These are phyloP conservation scores for Sandelia bainsii DNA, from an alignment of 2,797 vertebrate genomes.

Conservation along the genomic window DNA sequence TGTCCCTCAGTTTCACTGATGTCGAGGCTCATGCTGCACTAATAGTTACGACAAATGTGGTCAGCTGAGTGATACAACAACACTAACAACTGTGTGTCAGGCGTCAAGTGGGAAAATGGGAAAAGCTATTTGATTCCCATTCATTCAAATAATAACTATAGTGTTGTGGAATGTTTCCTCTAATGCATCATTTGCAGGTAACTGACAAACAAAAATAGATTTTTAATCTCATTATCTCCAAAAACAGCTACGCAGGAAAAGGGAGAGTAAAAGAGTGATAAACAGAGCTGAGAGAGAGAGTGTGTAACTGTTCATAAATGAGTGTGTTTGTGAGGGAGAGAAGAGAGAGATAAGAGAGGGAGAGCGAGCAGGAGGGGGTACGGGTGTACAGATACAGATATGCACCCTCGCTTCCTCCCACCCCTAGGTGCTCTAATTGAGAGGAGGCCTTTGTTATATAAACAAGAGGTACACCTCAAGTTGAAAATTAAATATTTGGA, in stretches of 20 bases:
- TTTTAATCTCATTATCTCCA: constrained; percentile 71
- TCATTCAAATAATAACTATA: constrained; percentile 43
- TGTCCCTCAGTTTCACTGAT: not conserved
- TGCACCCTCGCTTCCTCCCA: constrained; percentile 54
- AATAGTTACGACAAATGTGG: constrained; percentile 33
- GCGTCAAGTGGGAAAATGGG: constrained; percentile 24
- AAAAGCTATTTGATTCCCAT: constrained; percentile 41
- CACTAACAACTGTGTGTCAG: constrained; percentile 38
- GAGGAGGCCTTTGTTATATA: constrained; percentile 75
- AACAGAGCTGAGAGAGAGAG: constrained; percentile 18
- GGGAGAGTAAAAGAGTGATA: constrained; percentile 8
- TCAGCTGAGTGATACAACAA: constrained; percentile 37
- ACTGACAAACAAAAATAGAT: constrained; percentile 62
- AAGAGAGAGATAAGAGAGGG: constrained; percentile 17
- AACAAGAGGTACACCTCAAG: constrained; percentile 69
- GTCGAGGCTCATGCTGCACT: constrained; percentile 2
- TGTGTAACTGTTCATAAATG: constrained; percentile 36
- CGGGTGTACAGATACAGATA: constrained; percentile 37
- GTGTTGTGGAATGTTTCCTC: constrained; percentile 47
- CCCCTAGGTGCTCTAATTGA: constrained; percentile 67
- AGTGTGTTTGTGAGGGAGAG: constrained; percentile 44
- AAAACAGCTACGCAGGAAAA: constrained; percentile 47
- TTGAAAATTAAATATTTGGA: constrained; percentile 76
- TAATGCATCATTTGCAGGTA: constrained; percentile 65
- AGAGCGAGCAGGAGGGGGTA: not conserved